Conservation (phyloP, 2,113 vertebrate species). For the Mormyrus iriodes region DNA sequence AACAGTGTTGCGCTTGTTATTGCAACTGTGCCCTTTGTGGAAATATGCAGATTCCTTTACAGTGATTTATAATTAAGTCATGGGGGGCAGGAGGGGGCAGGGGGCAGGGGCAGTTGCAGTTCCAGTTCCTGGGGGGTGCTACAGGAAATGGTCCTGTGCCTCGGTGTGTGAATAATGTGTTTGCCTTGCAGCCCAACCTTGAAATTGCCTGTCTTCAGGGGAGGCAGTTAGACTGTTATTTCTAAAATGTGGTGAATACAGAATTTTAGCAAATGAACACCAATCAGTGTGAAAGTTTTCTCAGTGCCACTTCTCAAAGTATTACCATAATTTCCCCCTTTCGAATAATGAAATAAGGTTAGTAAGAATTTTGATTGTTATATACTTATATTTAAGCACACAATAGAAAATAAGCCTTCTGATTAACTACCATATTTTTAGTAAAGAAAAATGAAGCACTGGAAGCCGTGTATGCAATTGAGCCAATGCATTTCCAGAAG, state of each 20-base stretch:
- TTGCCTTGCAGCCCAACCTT: slow-evolving; percentile 1
- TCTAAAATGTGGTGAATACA: background rate
- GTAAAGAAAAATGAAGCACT: background rate
- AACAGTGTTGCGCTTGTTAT: slow-evolving; percentile 46
- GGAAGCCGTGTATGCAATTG: background rate
- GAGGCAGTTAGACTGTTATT: slow-evolving; percentile 17
- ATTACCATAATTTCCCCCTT: background rate
- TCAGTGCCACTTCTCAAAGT: background rate
- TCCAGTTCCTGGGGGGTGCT: background rate
- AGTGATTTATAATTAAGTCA: slow-evolving; percentile 67
- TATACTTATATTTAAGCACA: background rate
- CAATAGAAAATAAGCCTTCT: background rate
- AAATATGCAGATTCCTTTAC: slow-evolving; percentile 60
- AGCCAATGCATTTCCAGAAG: background rate
- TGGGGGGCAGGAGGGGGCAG: slow-evolving; percentile 2
- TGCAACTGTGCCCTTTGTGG: slow-evolving; percentile 49
- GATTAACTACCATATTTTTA: background rate
- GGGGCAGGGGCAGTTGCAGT: background rate
- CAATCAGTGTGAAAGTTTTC: background rate
- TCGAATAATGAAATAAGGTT: background rate
- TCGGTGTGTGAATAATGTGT: background rate
- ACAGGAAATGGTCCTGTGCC: background rate
- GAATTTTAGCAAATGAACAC: slow-evolving; percentile 8
- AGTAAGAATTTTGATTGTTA: background rate
- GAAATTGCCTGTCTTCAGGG: background rate